Evolutionary conservation across 2,888 invertebrate species (phyloP).

Genomic region (Galeruca laticollis): DNA sequence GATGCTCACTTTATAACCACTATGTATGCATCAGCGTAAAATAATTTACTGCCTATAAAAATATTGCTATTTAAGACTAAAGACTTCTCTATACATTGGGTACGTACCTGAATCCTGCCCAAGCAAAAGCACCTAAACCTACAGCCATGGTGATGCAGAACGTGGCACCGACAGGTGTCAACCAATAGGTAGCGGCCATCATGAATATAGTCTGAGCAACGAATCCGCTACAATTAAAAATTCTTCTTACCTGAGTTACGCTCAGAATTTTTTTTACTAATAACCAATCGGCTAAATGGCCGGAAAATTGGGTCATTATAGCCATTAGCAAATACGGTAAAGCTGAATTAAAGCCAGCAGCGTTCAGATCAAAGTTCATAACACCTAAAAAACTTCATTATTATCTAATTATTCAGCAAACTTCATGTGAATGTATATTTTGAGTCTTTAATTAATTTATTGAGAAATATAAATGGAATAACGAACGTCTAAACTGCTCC

Average conservation of each 20-base stretch:
- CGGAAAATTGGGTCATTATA: conserved; percentile 81
- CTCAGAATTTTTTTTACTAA: conserved; percentile 74
- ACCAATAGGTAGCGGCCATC: conserved; percentile 83
- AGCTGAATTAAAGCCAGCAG: conserved; percentile 87
- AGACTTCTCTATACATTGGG: not conserved
- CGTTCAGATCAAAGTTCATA: conserved; percentile 77
- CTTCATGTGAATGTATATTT: too few relatives aligned
- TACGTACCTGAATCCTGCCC: conserved; percentile 87
- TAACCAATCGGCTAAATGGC: conserved; percentile 86
- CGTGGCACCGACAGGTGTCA: conserved; percentile 76
- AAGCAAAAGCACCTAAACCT: conserved; percentile 91
- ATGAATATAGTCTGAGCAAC: conserved; percentile 87
- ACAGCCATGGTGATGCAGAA: conserved; percentile 89
- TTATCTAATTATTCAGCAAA: too few relatives aligned
- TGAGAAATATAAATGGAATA: too few relatives aligned
- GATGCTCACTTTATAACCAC: too few relatives aligned
- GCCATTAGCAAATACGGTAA: conserved; percentile 93
- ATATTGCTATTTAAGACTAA: too few relatives aligned
- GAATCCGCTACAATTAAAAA: conserved; percentile 82
- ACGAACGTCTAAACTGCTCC: too few relatives aligned
- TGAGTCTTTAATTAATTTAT: too few relatives aligned
- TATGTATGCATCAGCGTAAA: too few relatives aligned
- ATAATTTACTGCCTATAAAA: too few relatives aligned
- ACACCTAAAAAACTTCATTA: conserved; percentile 71
- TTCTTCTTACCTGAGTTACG: conserved; percentile 78